phyloP scores from a whole-genome alignment of 2,797 vertebrate species.

The Melopsittacus undulatus region DNA sequence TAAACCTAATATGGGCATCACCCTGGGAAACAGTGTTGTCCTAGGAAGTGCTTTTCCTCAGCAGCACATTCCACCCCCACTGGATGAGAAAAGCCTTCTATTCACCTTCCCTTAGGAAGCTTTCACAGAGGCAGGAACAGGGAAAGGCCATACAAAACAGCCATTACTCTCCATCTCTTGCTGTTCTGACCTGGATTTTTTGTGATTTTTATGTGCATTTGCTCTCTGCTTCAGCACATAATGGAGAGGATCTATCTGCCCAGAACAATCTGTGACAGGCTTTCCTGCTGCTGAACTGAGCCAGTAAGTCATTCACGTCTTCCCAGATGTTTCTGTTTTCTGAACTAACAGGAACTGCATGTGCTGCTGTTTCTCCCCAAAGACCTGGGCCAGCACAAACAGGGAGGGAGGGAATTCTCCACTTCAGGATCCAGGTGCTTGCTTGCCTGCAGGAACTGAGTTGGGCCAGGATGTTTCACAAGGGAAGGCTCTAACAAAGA shows the following conservation, averaged over 20 bases:
- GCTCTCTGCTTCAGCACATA: not conserved
- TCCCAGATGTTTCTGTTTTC: constrained; percentile 51
- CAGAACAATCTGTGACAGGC: not conserved
- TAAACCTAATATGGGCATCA: not conserved
- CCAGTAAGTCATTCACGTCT: not conserved
- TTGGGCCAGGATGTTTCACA: not conserved
- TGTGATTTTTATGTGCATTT: not conserved
- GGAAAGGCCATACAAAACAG: not conserved
- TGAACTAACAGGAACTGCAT: constrained; percentile 30
- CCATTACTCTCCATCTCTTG: not conserved
- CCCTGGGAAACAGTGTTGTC: not conserved
- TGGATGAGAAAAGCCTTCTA: not conserved
- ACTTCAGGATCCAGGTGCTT: not conserved
- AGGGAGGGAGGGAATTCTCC: not conserved
- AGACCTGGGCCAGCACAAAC: not conserved
- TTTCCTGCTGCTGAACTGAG: not conserved
- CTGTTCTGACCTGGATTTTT: not conserved
- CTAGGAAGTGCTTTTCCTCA: not conserved
- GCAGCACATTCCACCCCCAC: not conserved
- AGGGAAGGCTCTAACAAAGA: not conserved
- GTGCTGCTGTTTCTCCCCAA: not conserved
- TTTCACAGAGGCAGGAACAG: not conserved
- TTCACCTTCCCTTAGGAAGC: not conserved
- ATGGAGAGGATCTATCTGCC: not conserved
- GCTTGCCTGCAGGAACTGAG: not conserved